These are phyloP conservation scores for Nineta flava DNA, from an alignment of 2,888 invertebrate genomes.

Conservation along the genomic window DNA sequence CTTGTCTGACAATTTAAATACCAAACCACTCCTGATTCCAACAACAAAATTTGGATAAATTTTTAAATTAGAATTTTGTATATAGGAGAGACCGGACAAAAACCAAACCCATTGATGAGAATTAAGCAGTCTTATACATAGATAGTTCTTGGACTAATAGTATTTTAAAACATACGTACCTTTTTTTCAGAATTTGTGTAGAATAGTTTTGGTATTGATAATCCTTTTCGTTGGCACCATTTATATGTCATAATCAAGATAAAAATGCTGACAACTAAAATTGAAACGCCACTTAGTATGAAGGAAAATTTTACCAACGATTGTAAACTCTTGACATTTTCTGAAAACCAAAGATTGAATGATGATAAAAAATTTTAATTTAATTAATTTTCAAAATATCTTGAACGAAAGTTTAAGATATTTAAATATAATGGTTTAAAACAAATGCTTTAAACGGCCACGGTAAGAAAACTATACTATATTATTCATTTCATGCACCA, in stretches of 20 bases:
- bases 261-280: slow-evolving; percentile 17
- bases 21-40: too few species aligned
- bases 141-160: too few species aligned
- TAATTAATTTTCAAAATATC: not conserved
- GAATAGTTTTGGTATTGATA: slow-evolving; percentile 15
- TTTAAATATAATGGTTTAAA: not conserved
- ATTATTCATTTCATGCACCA: not conserved
- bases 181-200: too few species aligned
- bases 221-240: slow-evolving; percentile 24
- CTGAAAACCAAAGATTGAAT: slow-evolving; percentile 15
- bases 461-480: not conserved
- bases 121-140: too few species aligned
- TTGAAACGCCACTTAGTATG: slow-evolving; percentile 19
- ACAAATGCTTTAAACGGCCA: not conserved
- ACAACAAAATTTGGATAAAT: too few species aligned
- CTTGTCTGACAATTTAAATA: too few species aligned
- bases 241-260: slow-evolving; percentile 19
- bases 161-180: too few species aligned
- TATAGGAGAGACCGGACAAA: too few species aligned
- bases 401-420: not conserved
- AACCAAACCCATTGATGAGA: too few species aligned
- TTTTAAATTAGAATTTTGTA: too few species aligned
- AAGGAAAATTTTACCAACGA: slow-evolving; percentile 20
- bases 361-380: not conserved
- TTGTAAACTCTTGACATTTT: slow-evolving; percentile 20